A percentile compares a stretch with the other conserved stretches of the same genome.
Conservation (phyloP, 2,888 invertebrate species). For the Agriopis leucophaearia region DNA sequence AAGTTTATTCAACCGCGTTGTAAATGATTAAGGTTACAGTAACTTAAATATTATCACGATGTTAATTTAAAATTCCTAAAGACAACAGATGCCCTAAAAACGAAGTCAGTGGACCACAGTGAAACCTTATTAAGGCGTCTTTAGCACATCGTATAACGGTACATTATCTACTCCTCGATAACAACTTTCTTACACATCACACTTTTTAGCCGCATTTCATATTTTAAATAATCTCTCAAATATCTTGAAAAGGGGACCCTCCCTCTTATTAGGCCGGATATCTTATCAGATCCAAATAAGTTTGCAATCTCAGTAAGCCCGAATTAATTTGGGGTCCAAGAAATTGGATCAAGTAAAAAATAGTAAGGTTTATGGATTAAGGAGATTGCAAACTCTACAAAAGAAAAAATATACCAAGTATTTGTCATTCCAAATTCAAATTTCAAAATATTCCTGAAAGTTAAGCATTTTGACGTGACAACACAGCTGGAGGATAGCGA, state of each 20-base stretch:
- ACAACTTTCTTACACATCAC: constrained; percentile 29
- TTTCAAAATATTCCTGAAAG: not conserved
- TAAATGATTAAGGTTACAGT: constrained; percentile 10
- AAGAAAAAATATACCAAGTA: not conserved
- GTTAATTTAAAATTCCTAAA: constrained; percentile 23
- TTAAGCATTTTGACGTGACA: not conserved
- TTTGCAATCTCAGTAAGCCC: constrained; percentile 30
- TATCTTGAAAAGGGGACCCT: constrained; percentile 9
- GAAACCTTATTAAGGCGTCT: constrained; percentile 59
- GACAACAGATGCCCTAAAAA: constrained; percentile 58
- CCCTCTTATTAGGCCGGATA: constrained; percentile 20
- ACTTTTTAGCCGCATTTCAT: constrained; percentile 22
- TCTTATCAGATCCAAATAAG: constrained; percentile 33
- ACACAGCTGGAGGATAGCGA: not conserved
- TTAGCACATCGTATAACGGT: constrained; percentile 56
- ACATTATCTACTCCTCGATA: constrained; percentile 35
- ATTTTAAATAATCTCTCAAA: constrained; percentile 22
- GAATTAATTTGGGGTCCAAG: constrained; percentile 30
- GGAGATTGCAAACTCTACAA: constrained; percentile 17
- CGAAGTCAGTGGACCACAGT: constrained; percentile 51
- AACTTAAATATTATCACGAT: constrained; percentile 5
- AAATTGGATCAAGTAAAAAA: constrained; percentile 20
- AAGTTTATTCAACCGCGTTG: constrained; percentile 22
- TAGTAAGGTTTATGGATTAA: constrained; percentile 14
- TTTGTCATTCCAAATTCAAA: not conserved